These are phyloP conservation scores for Rhingia rostrata DNA, from an alignment of 2,888 invertebrate species.

Conservation along the genomic window DNA sequence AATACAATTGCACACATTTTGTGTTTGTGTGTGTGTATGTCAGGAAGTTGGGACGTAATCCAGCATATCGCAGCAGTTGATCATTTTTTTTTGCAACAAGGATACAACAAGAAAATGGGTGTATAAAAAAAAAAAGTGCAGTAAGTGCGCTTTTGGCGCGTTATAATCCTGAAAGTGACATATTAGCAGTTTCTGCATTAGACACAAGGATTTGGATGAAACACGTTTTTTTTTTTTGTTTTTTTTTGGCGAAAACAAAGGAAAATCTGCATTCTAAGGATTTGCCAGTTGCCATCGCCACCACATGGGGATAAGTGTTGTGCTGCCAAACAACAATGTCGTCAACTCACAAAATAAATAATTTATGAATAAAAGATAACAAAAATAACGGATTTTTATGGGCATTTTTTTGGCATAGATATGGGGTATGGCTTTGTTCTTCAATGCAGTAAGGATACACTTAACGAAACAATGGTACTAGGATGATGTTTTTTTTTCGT, in stretches of 20 bases:
- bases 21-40: not conserved
- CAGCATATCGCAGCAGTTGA: conserved; percentile 61
- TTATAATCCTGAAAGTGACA: conserved; percentile 67
- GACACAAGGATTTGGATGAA: conserved; percentile 48
- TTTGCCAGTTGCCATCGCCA: conserved; percentile 32
- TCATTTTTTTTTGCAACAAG: conserved; percentile 51
- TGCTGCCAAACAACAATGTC: conserved; percentile 50
- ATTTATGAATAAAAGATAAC: conserved; percentile 40
- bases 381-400: conserved; percentile 22
- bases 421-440: conserved; percentile 9
- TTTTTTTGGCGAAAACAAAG: conserved; percentile 48
- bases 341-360: conserved; percentile 37
- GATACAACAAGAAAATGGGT: conserved; percentile 13
- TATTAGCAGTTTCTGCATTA: conserved; percentile 63
- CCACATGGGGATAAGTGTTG: conserved; percentile 32
- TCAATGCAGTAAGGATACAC: conserved; percentile 43
- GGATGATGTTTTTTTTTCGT: too few relatives aligned
- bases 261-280: conserved; percentile 39
- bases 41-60: conserved; percentile 32
- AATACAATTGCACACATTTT: conserved; percentile 34
- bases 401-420: conserved; percentile 30
- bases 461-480: conserved; percentile 32
- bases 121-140: conserved; percentile 20
- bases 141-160: conserved; percentile 57
- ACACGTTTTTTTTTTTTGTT: not conserved